These are phyloP conservation scores for Thecophora atra DNA, from an alignment of 2,888 invertebrate species.

Conservation along the genomic window DNA sequence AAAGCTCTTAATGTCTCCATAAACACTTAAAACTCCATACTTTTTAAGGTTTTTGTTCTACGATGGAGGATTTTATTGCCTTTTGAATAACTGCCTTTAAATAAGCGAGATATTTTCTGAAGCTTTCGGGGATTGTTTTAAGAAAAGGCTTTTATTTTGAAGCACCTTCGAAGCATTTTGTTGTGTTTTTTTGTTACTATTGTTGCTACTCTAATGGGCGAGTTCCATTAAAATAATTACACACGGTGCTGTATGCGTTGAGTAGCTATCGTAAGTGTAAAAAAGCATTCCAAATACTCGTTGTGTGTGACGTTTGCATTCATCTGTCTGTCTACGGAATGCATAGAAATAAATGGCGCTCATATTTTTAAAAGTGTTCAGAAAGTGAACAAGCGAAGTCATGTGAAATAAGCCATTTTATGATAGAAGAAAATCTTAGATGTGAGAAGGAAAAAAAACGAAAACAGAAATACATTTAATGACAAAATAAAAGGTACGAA, in stretches of 20 bases:
- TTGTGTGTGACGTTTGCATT: background rate
- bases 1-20: no score
- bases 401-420: no score
- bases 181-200: background rate
- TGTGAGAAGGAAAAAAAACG: no score
- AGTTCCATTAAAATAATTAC: conserved; percentile 15
- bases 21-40: no score
- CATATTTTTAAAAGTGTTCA: no score
- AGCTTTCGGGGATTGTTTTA: background rate
- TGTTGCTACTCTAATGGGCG: conserved; percentile 2
- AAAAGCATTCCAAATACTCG: background rate
- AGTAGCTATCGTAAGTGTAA: background rate
- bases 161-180: conserved; percentile 8
- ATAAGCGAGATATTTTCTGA: no score
- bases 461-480: no score
- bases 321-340: background rate
- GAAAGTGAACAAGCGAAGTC: no score
- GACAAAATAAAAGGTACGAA: no score
- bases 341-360: no score
- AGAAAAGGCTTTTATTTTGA: conserved; percentile 21
- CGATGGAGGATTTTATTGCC: no score
- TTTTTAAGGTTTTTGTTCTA: background rate
- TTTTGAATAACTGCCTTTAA: background rate
- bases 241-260: background rate
- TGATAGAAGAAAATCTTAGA: no score